Conservation (phyloP, 2,113 vertebrate genomes). For the Micronisus gabar region DNA sequence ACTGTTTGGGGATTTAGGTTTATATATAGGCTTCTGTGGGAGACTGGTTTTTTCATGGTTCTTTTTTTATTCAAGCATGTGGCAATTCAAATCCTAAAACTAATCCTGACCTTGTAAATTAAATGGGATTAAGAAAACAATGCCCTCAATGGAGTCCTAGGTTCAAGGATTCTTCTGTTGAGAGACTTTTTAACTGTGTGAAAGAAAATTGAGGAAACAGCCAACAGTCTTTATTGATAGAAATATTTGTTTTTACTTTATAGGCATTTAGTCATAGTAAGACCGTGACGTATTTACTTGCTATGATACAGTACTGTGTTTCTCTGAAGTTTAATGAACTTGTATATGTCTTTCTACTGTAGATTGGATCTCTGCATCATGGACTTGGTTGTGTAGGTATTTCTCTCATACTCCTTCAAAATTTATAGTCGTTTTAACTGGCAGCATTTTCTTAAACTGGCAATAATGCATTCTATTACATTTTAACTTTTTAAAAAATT, state of each 20-base stretch:
- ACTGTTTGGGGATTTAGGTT: background rate
- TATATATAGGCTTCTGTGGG: background rate
- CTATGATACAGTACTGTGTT: conserved; percentile 51
- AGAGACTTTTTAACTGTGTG: background rate
- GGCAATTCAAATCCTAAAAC: background rate
- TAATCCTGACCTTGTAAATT: background rate
- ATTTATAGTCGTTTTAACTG: background rate
- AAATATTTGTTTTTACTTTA: conserved; percentile 52
- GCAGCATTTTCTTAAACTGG: background rate
- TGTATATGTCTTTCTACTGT: conserved; percentile 65
- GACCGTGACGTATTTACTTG: conserved; percentile 28
- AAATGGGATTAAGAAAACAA: conserved; percentile 12
- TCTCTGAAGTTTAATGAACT: conserved; percentile 64
- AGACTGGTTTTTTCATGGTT: background rate
- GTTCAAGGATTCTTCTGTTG: background rate
- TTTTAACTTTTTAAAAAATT: background rate
- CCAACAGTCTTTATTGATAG: background rate
- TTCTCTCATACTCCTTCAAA: conserved; percentile 10
- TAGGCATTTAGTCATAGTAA: conserved; percentile 51
- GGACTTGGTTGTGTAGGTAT: conserved; percentile 96
- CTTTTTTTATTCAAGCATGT: background rate
- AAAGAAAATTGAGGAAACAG: background rate
- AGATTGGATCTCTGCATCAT: conserved; percentile 96
- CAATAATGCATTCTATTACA: background rate
- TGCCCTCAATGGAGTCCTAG: background rate